Percentiles rank a stretch among this genome's conserved stretches.
Evolutionary conservation across 2,797 vertebrate genomes (phyloP).

Genomic region (Dicrostonyx torquatus): DNA sequence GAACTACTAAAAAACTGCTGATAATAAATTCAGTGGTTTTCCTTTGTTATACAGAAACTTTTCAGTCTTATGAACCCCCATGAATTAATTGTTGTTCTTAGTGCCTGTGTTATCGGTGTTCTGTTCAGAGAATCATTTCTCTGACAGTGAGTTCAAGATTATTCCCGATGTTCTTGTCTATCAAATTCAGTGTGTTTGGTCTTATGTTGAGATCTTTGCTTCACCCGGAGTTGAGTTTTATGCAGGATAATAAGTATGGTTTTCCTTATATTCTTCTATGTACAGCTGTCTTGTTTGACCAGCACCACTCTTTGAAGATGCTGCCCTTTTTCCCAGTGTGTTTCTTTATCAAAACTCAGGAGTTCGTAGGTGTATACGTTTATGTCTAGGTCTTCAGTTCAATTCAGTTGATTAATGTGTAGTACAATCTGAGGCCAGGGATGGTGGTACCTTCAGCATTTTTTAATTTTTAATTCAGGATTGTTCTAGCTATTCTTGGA

Average conservation of each 20-base stretch:
- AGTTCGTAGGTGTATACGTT: background rate
- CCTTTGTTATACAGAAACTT: background rate
- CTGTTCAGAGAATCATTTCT: no score
- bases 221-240: background rate
- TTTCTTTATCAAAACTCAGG: background rate
- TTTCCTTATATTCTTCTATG: background rate
- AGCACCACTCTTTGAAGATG: background rate
- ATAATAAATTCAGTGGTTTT: background rate
- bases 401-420: background rate
- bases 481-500: background rate
- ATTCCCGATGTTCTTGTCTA: background rate
- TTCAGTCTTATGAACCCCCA: background rate
- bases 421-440: background rate
- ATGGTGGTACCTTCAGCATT: background rate
- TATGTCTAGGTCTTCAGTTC: background rate
- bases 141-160: background rate
- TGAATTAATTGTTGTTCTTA: background rate
- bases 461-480: background rate
- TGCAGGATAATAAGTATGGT: background rate
- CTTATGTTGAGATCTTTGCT: background rate
- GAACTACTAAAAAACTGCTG: background rate
- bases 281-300: background rate
- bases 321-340: background rate
- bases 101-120: background rate
- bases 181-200: background rate